phyloP scores from a whole-genome alignment of 2,797 vertebrate species.

The Triplophysa bombifrons region DNA sequence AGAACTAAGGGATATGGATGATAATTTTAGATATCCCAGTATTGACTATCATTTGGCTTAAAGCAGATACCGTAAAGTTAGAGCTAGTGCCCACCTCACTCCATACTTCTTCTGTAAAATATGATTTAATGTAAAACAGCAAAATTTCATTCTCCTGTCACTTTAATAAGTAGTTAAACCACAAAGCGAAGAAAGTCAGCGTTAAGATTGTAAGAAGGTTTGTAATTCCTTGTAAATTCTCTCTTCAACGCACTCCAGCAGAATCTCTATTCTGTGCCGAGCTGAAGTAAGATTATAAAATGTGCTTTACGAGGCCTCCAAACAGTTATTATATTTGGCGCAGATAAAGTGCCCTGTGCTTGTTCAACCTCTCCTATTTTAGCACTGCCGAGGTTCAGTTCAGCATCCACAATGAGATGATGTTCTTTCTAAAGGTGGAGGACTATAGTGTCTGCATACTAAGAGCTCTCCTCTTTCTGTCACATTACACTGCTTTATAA shows the following conservation, averaged over 20 bases:
- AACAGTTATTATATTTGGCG: constrained; percentile 19
- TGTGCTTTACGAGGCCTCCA: constrained; percentile 1
- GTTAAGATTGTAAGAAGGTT: neutral
- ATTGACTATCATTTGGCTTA: no score
- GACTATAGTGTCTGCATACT: constrained; percentile 32
- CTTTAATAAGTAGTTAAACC: neutral
- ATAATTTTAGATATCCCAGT: no score
- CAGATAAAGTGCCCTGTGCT: constrained; percentile 22
- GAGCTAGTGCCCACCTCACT: no score
- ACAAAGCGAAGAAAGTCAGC: neutral
- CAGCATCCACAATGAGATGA: constrained; percentile 27
- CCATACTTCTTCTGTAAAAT: no score
- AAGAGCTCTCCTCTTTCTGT: constrained; percentile 23
- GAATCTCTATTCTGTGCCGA: neutral
- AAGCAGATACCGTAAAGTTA: no score
- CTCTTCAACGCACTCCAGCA: neutral
- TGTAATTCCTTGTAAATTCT: neutral
- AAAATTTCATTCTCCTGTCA: neutral
- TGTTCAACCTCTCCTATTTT: constrained; percentile 33
- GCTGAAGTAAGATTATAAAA: constrained; percentile 17
- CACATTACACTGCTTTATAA: constrained; percentile 34
- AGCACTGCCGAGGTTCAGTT: neutral
- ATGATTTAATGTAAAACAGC: no score
- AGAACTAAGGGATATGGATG: no score
- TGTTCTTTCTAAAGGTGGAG: constrained; percentile 21